Base-by-base conservation (phyloP, 2,888 invertebrate genomes). In the Automeris io region DNA sequence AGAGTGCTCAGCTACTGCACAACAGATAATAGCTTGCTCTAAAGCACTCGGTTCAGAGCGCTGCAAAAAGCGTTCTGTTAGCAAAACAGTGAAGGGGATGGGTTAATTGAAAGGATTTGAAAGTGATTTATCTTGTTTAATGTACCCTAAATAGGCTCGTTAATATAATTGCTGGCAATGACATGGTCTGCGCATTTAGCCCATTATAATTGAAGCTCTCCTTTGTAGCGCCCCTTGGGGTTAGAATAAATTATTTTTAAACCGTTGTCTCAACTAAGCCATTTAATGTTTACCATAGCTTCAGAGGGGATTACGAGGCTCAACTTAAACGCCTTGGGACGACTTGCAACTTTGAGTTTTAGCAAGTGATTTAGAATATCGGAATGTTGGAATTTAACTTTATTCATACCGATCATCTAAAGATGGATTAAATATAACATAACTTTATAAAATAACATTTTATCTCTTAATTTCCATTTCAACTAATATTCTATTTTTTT, bases 101-200 rank as follows among this genome's bases (percentile, higher is more conserved):
- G 3, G n/a, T 19, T 22, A 34, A 26, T 34, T 34, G 29, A 16
- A 5, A 12, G 39, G 25, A 25, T 25, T 35, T 35, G 19, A 24
- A 33, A 35, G 38, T 35, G 25, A 42, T 42, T 39, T 25, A 36
- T 42, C 38, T 26, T 25, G 25, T 25, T 38, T 34, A 25, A 21
- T 25, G 32, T 25, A 18, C 41, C 26, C 33, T 39, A 33, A 39
- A 33, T 33, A 22, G 29, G 9, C 37, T 33, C 38, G 35, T 42
- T 42, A 42, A 26, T 33, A 38, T 38, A 42, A 42, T 42, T 38
- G 38, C 38, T 35, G 8, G 35, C 31, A 35, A 42, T 38, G 41
- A 29, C 41, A 39, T 32, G 35, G 38, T 35, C 25, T 33, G 31
- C 33, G 38, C 35, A 26, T 12, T 41, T 35, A 26, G 19, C 21